These are phyloP conservation scores for Cinclus cinclus DNA, from an alignment of 2,113 vertebrate species.

Conservation along the genomic window DNA sequence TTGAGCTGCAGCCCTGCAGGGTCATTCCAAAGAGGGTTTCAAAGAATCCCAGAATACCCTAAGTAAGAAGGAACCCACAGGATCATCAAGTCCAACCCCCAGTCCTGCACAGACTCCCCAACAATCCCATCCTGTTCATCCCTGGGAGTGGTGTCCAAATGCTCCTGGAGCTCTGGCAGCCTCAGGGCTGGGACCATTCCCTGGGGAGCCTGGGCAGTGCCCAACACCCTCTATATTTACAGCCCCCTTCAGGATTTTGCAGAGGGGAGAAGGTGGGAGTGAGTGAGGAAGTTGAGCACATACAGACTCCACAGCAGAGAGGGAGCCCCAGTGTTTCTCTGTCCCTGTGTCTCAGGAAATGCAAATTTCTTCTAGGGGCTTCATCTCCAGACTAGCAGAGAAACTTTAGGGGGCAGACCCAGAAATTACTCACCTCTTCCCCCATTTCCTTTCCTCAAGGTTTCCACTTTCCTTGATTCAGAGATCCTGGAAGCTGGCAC, in stretches of 20 bases:
- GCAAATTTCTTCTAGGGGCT: not conserved
- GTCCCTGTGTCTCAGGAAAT: not conserved
- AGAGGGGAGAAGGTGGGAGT: not conserved
- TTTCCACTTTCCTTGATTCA: not conserved
- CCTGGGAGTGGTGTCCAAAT: accelerated
- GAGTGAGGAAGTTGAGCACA: not conserved
- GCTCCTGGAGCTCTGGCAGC: not conserved
- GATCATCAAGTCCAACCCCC: not conserved
- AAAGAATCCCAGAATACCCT: not conserved
- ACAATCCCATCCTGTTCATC: not conserved
- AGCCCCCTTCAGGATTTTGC: not conserved
- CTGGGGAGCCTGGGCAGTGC: not conserved
- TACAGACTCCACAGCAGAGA: not conserved
- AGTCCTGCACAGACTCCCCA: not conserved
- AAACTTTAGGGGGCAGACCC: not conserved
- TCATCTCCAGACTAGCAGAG: not conserved
- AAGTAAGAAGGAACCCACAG: not conserved
- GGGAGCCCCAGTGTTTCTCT: not conserved
- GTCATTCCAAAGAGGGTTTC: not conserved
- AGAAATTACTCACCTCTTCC: not conserved
- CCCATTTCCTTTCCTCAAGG: not conserved
- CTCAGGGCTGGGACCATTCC: accelerated
- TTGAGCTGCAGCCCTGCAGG: not conserved
- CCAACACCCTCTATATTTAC: not conserved
- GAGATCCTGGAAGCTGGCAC: not conserved